A percentile compares a stretch with the other conserved stretches of the same genome.
Conservation (phyloP, 2,113 vertebrate genomes). For the Glaucomys volans region DNA sequence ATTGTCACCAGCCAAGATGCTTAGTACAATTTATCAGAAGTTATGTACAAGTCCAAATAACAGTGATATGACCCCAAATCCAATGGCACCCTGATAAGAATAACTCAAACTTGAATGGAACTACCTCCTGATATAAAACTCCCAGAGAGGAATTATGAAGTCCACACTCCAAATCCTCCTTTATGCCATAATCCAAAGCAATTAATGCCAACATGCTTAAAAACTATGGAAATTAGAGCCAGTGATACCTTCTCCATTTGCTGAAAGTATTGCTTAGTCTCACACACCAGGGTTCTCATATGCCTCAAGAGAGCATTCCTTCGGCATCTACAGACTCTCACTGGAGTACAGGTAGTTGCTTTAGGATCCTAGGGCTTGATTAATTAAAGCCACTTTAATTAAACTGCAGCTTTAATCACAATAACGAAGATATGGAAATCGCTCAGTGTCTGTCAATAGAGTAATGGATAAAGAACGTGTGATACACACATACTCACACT, state of each 20-base stretch:
- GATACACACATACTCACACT: neutral
- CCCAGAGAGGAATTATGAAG: neutral
- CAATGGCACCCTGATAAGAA: neutral
- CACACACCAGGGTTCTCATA: neutral
- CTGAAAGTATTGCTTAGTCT: neutral
- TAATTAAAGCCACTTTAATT: neutral
- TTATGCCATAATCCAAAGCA: constrained; percentile 10
- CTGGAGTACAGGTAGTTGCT: neutral
- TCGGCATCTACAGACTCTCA: neutral
- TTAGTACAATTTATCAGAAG: neutral
- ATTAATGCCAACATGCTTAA: constrained; percentile 1
- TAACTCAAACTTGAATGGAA: constrained; percentile 50
- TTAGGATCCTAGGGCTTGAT: neutral
- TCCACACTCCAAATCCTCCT: constrained; percentile 21
- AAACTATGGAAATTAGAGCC: constrained; percentile 14
- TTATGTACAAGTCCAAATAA: neutral
- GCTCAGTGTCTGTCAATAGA: neutral
- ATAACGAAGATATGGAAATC: neutral
- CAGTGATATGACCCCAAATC: neutral
- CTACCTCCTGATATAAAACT: neutral
- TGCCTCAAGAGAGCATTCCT: neutral
- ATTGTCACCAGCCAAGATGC: neutral
- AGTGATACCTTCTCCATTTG: neutral
- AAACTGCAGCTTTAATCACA: neutral
- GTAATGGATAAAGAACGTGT: neutral